Evolutionary conservation across 2,888 invertebrate genomes (phyloP).

Genomic region (Carcina quercana): DNA sequence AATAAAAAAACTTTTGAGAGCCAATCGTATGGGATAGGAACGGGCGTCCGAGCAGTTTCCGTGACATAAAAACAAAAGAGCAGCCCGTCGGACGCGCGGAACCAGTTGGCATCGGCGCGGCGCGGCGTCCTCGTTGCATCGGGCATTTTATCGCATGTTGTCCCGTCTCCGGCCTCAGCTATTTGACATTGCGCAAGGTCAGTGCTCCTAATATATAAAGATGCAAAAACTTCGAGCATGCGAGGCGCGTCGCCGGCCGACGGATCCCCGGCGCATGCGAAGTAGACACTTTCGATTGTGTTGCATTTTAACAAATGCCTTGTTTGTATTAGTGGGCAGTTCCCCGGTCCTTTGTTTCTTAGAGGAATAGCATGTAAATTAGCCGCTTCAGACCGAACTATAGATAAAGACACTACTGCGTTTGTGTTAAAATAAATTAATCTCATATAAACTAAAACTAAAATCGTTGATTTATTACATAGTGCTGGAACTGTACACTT

Average conservation of each 20-base stretch:
- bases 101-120: slow-evolving; percentile 41
- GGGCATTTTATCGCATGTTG: slow-evolving; percentile 36
- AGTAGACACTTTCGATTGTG: slow-evolving; percentile 62
- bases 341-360: slow-evolving; percentile 34
- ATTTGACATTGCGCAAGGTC: slow-evolving; percentile 74
- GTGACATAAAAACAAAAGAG: slow-evolving; percentile 47
- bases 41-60: slow-evolving; percentile 30
- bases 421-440: no score
- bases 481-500: no score
- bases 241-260: slow-evolving; percentile 35
- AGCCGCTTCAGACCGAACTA: no score
- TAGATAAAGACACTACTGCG: no score
- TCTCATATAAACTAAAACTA: no score
- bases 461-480: no score
- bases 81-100: slow-evolving; percentile 29
- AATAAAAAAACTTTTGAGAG: slow-evolving; percentile 16
- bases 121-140: slow-evolving; percentile 26
- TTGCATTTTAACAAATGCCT: slow-evolving; percentile 37
- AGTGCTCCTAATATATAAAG: slow-evolving; percentile 70
- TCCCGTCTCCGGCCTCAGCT: slow-evolving; percentile 40
- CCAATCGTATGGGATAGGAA: slow-evolving; percentile 1
- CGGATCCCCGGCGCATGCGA: slow-evolving; percentile 46
- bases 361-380: background rate
- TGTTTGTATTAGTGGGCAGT: slow-evolving; percentile 22
- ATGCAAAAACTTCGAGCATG: slow-evolving; percentile 52